A percentile compares a stretch with the other conserved stretches of the same genome.
Conservation (phyloP, 2,113 vertebrate species). For the Eolophus roseicapilla region DNA sequence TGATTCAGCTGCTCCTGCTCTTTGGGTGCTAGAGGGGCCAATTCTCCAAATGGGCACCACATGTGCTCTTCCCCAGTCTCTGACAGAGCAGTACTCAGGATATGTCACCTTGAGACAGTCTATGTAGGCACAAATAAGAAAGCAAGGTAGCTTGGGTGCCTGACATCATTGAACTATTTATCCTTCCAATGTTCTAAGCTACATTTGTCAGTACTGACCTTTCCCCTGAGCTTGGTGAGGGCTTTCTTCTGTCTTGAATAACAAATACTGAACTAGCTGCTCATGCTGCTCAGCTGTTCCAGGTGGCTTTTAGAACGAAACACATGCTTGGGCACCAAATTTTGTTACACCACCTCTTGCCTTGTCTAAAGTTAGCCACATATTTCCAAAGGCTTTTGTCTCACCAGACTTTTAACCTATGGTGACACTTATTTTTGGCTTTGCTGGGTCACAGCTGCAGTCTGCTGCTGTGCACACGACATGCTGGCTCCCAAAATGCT, state of each 20-base stretch:
- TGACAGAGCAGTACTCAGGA: accelerated
- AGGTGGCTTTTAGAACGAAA: not conserved
- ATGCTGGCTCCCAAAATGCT: not conserved
- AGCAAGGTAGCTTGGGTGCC: not conserved
- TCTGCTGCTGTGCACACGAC: accelerated
- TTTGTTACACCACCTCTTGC: not conserved
- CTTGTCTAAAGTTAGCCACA: not conserved
- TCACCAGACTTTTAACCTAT: not conserved
- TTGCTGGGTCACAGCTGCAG: not conserved
- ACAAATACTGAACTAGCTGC: not conserved
- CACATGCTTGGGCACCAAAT: not conserved
- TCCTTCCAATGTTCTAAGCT: not conserved
- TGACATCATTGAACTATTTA: not conserved
- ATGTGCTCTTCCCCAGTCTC: not conserved
- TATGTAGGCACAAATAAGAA: not conserved
- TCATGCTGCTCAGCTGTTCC: too few species aligned
- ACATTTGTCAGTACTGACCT: not conserved
- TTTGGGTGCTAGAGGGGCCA: accelerated
- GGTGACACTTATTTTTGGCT: not conserved
- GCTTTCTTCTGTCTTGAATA: not conserved
- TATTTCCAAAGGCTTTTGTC: not conserved
- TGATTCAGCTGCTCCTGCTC: not conserved
- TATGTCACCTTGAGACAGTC: accelerated
- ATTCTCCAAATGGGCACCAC: not conserved
- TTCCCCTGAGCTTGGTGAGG: not conserved